Evolutionary conservation across 2,888 invertebrate genomes (phyloP), one percentile per base, ranked within the genome.

Genomic region (Scaptomyza parva): DNA sequence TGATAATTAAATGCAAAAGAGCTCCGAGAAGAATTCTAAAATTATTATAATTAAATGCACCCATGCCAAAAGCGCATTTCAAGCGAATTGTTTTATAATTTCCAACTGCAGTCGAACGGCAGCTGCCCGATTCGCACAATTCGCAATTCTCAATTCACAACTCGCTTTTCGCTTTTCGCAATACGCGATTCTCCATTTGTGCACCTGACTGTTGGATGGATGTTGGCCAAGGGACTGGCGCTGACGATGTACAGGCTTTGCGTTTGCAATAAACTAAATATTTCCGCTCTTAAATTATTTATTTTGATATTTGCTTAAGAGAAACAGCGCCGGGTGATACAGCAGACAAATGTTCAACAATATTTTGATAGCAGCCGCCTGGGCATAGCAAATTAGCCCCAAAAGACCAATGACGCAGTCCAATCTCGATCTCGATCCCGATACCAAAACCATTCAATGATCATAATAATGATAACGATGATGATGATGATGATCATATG

Each of bases 201-300:
- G 78, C 77, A 72, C 67, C 73, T 65, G 70, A 71, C 71, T 40
- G 26, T 33, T n/a, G n/a, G n/a, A 28, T 20, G 12, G 45, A 8
- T n/a, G 14, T 30, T 20, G 40, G 6, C 12, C 30, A 14, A 35
- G 8, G 35, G 7, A 35, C n/a, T 33, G 33, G 33, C 33, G 35
- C 35, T 37, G 37, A 17, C 37, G 14, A 37, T 17, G 37, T 40
- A 14, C 52, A 18, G 41, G 44, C 37, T 12, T 39, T 76, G 67
- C 48, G 45, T 57, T 57, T 62, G 84, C 88, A 89, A 89, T 89
- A 89, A 89, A 89, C 89, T 90, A 85, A 89, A 90, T 89, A 88
- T 89, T 84, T 89, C 89, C 89, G 89, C 86, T 83, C 74, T 74
- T 86, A 87, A 88, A 89, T 89, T 89, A 84, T 88, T 86, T 79